phyloP scores from a whole-genome alignment of 2,797 vertebrate genomes.

The Lagocephalus sceleratus region DNA sequence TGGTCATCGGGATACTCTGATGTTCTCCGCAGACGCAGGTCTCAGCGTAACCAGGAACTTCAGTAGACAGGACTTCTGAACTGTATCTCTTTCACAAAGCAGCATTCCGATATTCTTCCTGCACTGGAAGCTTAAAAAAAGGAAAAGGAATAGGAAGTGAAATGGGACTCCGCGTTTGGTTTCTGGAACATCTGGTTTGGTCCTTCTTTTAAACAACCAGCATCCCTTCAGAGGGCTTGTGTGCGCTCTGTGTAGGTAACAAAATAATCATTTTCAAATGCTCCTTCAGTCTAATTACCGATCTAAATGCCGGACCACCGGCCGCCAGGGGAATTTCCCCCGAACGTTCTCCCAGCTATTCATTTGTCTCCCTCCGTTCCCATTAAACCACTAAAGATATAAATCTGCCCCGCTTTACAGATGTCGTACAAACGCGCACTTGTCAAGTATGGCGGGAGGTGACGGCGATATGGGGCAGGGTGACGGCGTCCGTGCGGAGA shows the following conservation, averaged over 20 bases:
- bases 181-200: slow-evolving; percentile 73
- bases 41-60: slow-evolving; percentile 56
- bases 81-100: slow-evolving; percentile 63
- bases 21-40: slow-evolving; percentile 44
- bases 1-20: slow-evolving; percentile 52
- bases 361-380: slow-evolving; percentile 66
- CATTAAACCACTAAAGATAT: slow-evolving; percentile 64
- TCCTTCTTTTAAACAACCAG: slow-evolving; percentile 68
- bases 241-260: slow-evolving; percentile 65
- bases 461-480: slow-evolving; percentile 63
- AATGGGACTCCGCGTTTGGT: slow-evolving; percentile 65
- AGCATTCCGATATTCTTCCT: slow-evolving; percentile 64
- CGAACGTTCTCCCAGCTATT: slow-evolving; percentile 58
- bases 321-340: slow-evolving; percentile 53
- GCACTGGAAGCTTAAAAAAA: slow-evolving; percentile 64
- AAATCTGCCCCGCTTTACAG: slow-evolving; percentile 89
- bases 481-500: slow-evolving; percentile 81
- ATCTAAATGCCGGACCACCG: slow-evolving; percentile 66
- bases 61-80: slow-evolving; percentile 69
- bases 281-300: slow-evolving; percentile 71
- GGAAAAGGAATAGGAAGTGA: slow-evolving; percentile 65
- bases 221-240: slow-evolving; percentile 67
- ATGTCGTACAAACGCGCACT: slow-evolving; percentile 82
- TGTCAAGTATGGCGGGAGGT: slow-evolving; percentile 81
- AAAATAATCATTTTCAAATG: slow-evolving; percentile 78